Base-by-base conservation (phyloP, 2,797 vertebrate species). In the Rhinoraja longicauda region DNA sequence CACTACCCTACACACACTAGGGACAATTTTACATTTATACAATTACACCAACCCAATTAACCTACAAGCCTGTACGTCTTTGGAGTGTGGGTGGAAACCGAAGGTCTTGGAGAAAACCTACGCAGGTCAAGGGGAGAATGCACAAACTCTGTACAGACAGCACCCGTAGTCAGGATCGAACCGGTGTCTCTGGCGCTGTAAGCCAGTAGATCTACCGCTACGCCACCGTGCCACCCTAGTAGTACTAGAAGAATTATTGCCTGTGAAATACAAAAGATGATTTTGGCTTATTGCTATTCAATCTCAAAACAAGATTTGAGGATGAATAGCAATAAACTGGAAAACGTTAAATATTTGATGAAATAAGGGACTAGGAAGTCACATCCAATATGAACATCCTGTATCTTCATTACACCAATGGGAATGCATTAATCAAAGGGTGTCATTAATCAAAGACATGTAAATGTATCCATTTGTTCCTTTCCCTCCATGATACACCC, bases 301-400 rank as follows among this genome's bases (percentile, higher is more conserved):
- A 73, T 12, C 67, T 73, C 32, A 91, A 91, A 90, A 9, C 19
- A 70, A 67, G 62, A 64, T 53, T 53, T 53, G 45, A 45, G 0
- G 67, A 70, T 70, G 67, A 70, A 70, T 2, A 15, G 15, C 67
- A 15, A 70, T 91, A 29, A 45, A 45, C 39, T 90, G 10, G 6
- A 72, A 64, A 70, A 72, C 62, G 64, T 90, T 90, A 90, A 91
- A 91, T 91, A 29, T 73, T 73, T 91, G 39, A 91, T 91, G 90
- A 91, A 91, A 75, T 57, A 57, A 67, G 84, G 84, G n/a, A 88
- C 13, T 17, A 45, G 24, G 90, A 91, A 91, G 90, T 64, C 62
- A 91, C 70, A 73, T 75, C 70, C 2, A 24, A 92, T n/a, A 57
- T 26, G 17, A 75, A 57, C 70, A 57, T 26, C 90, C 90, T 92